Conservation (phyloP, 2,113 vertebrate genomes). For the Callospermophilus lateralis region DNA sequence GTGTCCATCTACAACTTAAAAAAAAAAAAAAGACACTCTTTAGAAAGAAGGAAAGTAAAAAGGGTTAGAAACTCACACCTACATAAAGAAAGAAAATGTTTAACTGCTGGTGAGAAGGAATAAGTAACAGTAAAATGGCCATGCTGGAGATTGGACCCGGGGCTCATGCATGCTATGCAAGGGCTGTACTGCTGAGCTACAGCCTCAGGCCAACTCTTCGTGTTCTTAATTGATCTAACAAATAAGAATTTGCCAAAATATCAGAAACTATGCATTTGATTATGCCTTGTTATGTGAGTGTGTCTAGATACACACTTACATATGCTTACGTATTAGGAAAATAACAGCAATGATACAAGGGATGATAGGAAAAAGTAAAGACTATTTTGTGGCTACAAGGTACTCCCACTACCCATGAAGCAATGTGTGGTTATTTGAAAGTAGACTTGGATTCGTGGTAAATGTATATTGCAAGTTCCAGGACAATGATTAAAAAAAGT, state of each 20-base stretch:
- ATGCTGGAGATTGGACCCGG: too few relatives aligned
- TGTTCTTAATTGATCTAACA: neutral
- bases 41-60: neutral
- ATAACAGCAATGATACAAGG: neutral
- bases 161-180: too few relatives aligned
- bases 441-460: neutral
- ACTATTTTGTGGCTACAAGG: neutral
- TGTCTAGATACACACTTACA: neutral
- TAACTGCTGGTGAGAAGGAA: neutral
- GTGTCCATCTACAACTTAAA: too few relatives aligned
- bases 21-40: neutral
- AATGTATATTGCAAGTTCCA: neutral
- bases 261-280: neutral
- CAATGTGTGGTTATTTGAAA: neutral
- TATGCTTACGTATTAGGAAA: neutral
- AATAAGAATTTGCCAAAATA: neutral
- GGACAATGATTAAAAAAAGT: neutral
- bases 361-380: neutral
- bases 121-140: neutral
- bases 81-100: neutral
- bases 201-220: neutral
- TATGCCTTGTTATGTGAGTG: neutral
- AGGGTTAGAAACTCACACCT: neutral
- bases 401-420: neutral
- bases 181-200: neutral